Evolutionary conservation across 2,113 vertebrate genomes (phyloP), one percentile per base, ranked within the genome.

Genomic region (Coreoperca whiteheadi): DNA sequence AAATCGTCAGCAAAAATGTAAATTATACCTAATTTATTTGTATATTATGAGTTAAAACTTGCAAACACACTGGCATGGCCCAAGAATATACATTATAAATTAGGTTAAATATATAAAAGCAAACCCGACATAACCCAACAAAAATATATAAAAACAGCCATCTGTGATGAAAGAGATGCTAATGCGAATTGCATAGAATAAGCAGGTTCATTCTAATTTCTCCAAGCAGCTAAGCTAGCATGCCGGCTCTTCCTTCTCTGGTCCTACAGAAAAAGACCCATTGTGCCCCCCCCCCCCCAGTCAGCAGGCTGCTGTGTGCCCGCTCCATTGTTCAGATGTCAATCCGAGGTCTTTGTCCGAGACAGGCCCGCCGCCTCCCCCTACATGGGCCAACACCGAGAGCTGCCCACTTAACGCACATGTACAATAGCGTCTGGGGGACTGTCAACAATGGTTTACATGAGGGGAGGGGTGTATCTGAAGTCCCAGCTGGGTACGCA

Each of bases 261-360:
- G 16, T 1, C 61, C 61, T 12, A 14, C 46, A 89, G 86, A 90
- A 82, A 84, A 87, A 63, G 88, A 32, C 1, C 83, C 81, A 85
- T 94, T 93, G 94, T 94, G 86, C 28, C 59, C 50, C 6, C 60
- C 65, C 54, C 41, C 50, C 46, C 76, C 37, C 78, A 12, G 64
- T 64, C 85, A 75, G 92, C 85, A 88, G 89, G 88, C 89, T 74
- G 91, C 84, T 65, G 91, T 82, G 91, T 25, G 87, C 87, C 86
- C 12, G 89, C 94, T 91, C 94, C 92, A 93, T 94, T 94, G 94
- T 94, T 85, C 73, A 7, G 0, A 57, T 9, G 63, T 93, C 89
- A 91, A 93, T 71, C 51, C 63, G 51, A 81, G 78, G 86, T 78
- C 91, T 91, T 91, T 93, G 93, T 94, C 87, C 74, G 41, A 76